Evolutionary conservation across 1,140 invertebrate species (phyloP), one percentile per base, ranked within the genome.

Genomic region (Rhagoletis zephyria): DNA sequence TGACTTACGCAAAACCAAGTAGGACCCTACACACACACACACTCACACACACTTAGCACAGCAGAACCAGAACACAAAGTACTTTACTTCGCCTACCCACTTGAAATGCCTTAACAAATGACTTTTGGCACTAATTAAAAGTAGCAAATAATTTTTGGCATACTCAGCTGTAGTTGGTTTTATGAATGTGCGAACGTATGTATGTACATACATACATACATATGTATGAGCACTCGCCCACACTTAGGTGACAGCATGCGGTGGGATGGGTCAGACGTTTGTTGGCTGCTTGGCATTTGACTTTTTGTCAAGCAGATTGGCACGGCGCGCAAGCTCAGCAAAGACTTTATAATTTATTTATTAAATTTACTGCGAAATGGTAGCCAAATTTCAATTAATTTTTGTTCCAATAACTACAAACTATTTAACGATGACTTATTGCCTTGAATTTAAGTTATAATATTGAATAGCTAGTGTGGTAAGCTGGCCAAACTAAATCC

Each of bases 61-160:
- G 30, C 74, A 56, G 19, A 81, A 81, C 51, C 10, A 56, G 16
- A 16, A 56, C 14, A 30, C 2, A 14, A 30, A 30, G n/a, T 81
- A n/a, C 74, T 63, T 63, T 14, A 63, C 74, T 56, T 56, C 56
- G 12, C 48, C 74, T 56, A 10, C 6, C 48, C 74, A 81, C 19
- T 81, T 81, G 42, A 56, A 81, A 81, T 59, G 45, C 74, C 74
- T 81, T 51, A 81, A 59, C 40, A 63, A 85, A 40, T 85, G 85
- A 85, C 85, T 85, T 85, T 85, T 85, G 85, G 85, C 85, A 85
- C 85, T 85, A 85, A 85, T 85, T 85, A 85, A 85, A 61, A 85
- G 85, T 85, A 85, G 85, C 85, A 85, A 85, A 85, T 85, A 85
- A 63, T 85, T 85, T 85, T 63, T 85, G 60, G 74, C 74, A 81